Conservation (phyloP, 2,888 invertebrate genomes). For the Lycia hirtaria region DNA sequence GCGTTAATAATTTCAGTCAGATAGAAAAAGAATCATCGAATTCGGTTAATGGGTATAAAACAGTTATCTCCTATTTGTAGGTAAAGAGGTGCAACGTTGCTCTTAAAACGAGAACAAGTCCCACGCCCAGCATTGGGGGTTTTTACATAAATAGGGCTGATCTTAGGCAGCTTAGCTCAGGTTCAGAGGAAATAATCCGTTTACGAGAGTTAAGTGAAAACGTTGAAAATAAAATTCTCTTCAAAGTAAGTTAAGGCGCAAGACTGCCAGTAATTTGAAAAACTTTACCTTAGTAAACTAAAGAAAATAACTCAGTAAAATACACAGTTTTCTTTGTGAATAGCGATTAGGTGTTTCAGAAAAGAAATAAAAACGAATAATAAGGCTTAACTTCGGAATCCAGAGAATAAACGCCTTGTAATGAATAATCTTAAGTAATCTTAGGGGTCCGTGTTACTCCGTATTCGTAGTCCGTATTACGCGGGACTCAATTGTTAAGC, state of each 20-base stretch:
- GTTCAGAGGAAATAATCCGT: neutral
- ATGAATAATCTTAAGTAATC: neutral
- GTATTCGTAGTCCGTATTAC: too few species aligned
- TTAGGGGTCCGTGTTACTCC: too few species aligned
- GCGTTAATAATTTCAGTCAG: too few species aligned
- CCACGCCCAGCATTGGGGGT: too few species aligned
- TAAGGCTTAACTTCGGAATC: neutral
- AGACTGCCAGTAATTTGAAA: neutral
- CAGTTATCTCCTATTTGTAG: too few species aligned
- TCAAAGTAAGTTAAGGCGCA: neutral
- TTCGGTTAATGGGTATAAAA: too few species aligned
- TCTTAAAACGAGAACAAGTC: too few species aligned
- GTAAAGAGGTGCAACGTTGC: too few species aligned
- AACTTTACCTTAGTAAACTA: neutral
- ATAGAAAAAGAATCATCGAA: too few species aligned
- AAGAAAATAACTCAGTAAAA: neutral
- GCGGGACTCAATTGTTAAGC: too few species aligned
- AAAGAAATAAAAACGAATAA: neutral
- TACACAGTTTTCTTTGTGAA: slow-evolving; percentile 10
- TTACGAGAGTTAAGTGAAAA: neutral
- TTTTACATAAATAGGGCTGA: too few species aligned
- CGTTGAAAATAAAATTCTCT: neutral
- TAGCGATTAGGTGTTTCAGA: neutral
- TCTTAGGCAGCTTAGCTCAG: too few species aligned
- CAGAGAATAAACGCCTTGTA: neutral